Conservation (phyloP, 2,113 vertebrate genomes). For the Syrmaticus mikado region DNA sequence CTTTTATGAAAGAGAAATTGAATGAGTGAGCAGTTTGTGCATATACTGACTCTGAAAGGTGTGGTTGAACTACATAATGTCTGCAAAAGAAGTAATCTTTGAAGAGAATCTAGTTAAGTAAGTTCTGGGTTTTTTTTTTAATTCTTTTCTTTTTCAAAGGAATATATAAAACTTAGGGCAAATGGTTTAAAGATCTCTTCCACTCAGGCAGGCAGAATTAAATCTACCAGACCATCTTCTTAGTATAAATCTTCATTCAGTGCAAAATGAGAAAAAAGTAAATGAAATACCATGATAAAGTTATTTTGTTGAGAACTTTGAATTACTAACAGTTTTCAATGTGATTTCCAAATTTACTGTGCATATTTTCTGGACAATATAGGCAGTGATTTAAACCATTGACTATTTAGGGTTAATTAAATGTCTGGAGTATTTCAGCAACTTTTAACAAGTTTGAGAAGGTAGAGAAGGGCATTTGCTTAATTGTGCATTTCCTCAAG, state of each 20-base stretch:
- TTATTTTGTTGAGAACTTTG: not conserved
- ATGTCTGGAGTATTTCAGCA: not conserved
- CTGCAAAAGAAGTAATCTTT: not conserved
- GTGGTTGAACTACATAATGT: not conserved
- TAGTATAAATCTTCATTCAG: not conserved
- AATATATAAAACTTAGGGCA: not conserved
- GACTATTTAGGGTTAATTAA: not conserved
- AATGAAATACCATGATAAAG: not conserved
- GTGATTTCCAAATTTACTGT: not conserved
- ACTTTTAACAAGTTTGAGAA: not conserved
- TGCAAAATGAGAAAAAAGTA: not conserved
- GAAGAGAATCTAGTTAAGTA: not conserved
- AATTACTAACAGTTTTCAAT: not conserved
- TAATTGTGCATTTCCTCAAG: not conserved
- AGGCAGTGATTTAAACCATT: not conserved
- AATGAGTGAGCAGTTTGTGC: not conserved
- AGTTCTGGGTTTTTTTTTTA: not conserved
- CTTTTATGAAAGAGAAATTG: not conserved
- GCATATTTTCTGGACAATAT: not conserved
- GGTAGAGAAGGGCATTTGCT: not conserved
- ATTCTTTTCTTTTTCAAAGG: not conserved
- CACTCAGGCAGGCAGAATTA: not conserved
- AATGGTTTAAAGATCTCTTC: not conserved
- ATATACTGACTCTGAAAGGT: not conserved
- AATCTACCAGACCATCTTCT: not conserved